Conservation (phyloP, 1,140 invertebrate genomes). For the Drosophila subobscura region DNA sequence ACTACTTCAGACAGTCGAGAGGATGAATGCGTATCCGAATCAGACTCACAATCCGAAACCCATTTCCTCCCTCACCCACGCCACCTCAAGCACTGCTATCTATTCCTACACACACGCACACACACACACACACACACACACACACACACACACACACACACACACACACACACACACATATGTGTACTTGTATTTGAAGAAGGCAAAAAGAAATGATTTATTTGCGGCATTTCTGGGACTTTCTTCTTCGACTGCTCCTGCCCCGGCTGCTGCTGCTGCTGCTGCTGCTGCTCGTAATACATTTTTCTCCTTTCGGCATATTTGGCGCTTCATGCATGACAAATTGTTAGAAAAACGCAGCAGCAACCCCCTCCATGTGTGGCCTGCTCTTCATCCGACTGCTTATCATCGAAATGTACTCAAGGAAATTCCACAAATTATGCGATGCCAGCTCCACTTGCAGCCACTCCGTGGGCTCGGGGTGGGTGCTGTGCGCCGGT, state of each 20-base stretch:
- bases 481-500: background rate
- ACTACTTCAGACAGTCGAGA: constrained; percentile 62
- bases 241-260: constrained; percentile 2
- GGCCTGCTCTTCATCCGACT: constrained; percentile 25
- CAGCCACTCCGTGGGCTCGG: constrained; percentile 31
- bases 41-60: constrained; percentile 10
- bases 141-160: constrained; percentile 1
- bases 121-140: background rate
- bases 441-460: constrained; percentile 70
- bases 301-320: constrained; percentile 80
- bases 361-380: constrained; percentile 19
- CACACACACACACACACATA: background rate
- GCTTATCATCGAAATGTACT: constrained; percentile 81
- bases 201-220: constrained; percentile 78
- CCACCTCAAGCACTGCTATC: constrained; percentile 24
- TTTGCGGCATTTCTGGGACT: constrained; percentile 78
- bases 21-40: constrained; percentile 7
- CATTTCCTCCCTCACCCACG: background rate
- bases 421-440: constrained; percentile 78
- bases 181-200: constrained; percentile 28
- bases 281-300: constrained; percentile 73
- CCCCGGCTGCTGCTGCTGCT: too few species aligned
- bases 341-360: constrained; percentile 79
- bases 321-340: constrained; percentile 80
- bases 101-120: constrained; percentile 13